Percentiles rank a stretch among this genome's conserved stretches.
Conservation (phyloP, 2,797 vertebrate genomes). For the Nannoperca australis region DNA sequence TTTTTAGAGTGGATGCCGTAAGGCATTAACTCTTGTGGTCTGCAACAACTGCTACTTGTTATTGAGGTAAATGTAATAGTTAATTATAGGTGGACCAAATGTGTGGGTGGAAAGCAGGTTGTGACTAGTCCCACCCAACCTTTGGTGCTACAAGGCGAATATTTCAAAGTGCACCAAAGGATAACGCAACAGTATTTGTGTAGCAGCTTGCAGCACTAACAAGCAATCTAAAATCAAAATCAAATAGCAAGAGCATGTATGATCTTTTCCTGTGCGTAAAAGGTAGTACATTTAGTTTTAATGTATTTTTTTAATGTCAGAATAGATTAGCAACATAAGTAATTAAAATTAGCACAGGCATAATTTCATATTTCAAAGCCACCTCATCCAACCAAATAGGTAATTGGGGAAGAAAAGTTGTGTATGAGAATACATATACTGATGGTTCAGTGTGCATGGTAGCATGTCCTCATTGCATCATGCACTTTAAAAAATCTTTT, state of each 20-base stretch:
- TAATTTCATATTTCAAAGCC: background rate
- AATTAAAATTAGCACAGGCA: background rate
- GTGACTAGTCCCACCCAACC: slow-evolving; percentile 1
- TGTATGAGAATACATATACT: background rate
- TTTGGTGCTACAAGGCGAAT: slow-evolving; percentile 10
- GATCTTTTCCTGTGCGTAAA: background rate
- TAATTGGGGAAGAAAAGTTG: background rate
- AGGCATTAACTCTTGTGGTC: slow-evolving; percentile 43
- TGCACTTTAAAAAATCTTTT: background rate
- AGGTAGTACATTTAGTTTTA: background rate
- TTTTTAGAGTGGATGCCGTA: slow-evolving; percentile 36
- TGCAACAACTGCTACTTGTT: slow-evolving; percentile 8
- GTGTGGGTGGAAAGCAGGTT: slow-evolving; percentile 16
- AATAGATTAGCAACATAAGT: background rate
- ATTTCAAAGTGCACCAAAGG: slow-evolving; percentile 1
- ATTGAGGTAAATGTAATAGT: slow-evolving; percentile 30
- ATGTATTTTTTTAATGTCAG: background rate
- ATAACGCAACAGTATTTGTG: background rate
- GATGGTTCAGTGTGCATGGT: background rate
- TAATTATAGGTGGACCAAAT: slow-evolving; percentile 7
- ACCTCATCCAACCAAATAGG: background rate
- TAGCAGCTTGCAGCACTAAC: background rate
- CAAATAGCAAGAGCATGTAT: background rate
- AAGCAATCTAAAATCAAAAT: background rate
- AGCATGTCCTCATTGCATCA: background rate